phyloP scores from a whole-genome alignment of 2,888 invertebrate species.

The Drosophila cognata region DNA sequence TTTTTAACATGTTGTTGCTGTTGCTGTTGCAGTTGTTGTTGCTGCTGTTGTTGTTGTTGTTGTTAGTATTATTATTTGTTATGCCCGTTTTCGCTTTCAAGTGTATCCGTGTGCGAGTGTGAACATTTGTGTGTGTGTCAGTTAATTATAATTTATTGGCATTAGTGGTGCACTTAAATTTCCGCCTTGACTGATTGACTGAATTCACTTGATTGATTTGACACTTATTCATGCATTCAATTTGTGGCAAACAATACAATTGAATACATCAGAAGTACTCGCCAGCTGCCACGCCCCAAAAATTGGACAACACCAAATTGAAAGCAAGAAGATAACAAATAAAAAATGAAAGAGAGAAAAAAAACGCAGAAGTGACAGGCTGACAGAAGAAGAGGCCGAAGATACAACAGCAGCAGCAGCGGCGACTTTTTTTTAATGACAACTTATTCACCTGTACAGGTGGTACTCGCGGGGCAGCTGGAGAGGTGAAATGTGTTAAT shows the following conservation, averaged over 20 bases:
- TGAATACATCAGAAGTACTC: not conserved
- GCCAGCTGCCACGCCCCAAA: slow-evolving; percentile 5
- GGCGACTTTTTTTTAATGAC: slow-evolving; percentile 52
- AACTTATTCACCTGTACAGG: slow-evolving; percentile 52
- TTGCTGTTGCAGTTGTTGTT: slow-evolving; percentile 8
- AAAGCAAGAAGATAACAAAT: slow-evolving; percentile 1
- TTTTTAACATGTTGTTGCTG: slow-evolving; percentile 27
- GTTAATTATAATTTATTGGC: slow-evolving; percentile 74
- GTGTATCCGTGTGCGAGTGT: slow-evolving; percentile 18
- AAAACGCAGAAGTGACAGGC: slow-evolving; percentile 35
- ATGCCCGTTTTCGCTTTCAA: slow-evolving; percentile 61
- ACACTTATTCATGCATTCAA: slow-evolving; percentile 21
- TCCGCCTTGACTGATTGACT: slow-evolving; percentile 36
- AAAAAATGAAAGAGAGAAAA: slow-evolving; percentile 11
- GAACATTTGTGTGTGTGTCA: slow-evolving; percentile 6
- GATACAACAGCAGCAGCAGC: slow-evolving; percentile 6
- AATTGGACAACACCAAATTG: slow-evolving; percentile 18
- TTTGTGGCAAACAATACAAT: slow-evolving; percentile 10
- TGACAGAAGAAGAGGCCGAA: slow-evolving; percentile 17
- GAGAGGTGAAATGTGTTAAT: slow-evolving; percentile 78
- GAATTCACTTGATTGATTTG: slow-evolving; percentile 52
- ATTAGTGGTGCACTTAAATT: slow-evolving; percentile 48
- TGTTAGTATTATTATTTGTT: slow-evolving; percentile 41
- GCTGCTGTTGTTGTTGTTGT: not conserved
- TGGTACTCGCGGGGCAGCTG: slow-evolving; percentile 1